These are phyloP conservation scores for Papilio polyxenes DNA, from an alignment of 1,140 invertebrate species.

Conservation along the genomic window DNA sequence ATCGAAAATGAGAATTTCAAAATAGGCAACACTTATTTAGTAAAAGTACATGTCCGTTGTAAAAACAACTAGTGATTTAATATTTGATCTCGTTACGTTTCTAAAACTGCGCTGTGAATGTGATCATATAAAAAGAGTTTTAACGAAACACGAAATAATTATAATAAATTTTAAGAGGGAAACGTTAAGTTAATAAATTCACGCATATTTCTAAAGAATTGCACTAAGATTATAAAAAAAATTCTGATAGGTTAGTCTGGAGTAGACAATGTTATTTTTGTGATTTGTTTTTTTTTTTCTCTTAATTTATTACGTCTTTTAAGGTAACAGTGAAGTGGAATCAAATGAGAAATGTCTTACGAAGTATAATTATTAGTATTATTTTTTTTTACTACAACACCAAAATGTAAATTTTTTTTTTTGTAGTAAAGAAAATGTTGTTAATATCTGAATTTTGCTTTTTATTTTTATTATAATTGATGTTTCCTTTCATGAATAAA, in stretches of 20 bases:
- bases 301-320: slow-evolving; percentile 58
- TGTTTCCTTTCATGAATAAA: background rate
- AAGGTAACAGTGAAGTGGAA: slow-evolving; percentile 42
- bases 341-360: slow-evolving; percentile 30
- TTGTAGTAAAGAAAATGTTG: slow-evolving; percentile 22
- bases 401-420: slow-evolving; percentile 4
- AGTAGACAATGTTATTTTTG: slow-evolving; percentile 52
- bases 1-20: background rate
- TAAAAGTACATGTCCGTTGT: no score
- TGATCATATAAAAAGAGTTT: slow-evolving; percentile 68
- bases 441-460: slow-evolving; percentile 16
- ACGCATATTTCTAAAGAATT: slow-evolving; percentile 74
- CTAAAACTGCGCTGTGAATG: slow-evolving; percentile 72
- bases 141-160: slow-evolving; percentile 62
- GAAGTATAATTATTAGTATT: background rate
- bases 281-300: slow-evolving; percentile 63
- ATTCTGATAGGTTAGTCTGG: slow-evolving; percentile 62
- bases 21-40: background rate
- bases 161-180: slow-evolving; percentile 63
- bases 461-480: background rate
- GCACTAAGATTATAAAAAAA: slow-evolving; percentile 67
- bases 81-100: slow-evolving; percentile 34
- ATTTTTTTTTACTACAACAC: background rate
- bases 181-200: slow-evolving; percentile 63
- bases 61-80: background rate